Conservation (phyloP, 2,888 invertebrate genomes). For the Minunthozetes semirufus region DNA sequence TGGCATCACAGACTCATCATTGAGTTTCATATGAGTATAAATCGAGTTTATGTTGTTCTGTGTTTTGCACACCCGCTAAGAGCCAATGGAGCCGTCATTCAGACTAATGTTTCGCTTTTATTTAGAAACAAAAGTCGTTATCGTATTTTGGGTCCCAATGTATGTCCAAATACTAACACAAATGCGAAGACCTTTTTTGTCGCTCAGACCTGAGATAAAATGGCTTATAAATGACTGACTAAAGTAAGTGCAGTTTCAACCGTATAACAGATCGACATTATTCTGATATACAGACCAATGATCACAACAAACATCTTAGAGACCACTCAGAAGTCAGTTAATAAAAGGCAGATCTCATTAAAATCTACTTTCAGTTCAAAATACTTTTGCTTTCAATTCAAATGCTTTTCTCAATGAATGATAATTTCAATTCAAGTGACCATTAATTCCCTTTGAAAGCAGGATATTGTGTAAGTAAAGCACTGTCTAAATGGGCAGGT, state of each 20-base stretch:
- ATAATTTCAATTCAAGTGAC: too few species aligned
- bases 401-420: background rate
- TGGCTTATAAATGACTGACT: background rate
- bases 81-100: background rate
- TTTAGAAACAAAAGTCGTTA: slow-evolving; percentile 25
- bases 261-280: background rate
- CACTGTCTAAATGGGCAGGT: background rate
- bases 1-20: slow-evolving; percentile 17
- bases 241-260: background rate
- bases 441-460: background rate
- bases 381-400: background rate
- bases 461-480: background rate
- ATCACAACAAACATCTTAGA: background rate
- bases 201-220: background rate
- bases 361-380: background rate
- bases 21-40: slow-evolving; percentile 10
- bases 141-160: slow-evolving; percentile 12
- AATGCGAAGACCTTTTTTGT: slow-evolving; percentile 7
- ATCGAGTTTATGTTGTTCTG: background rate
- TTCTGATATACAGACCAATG: background rate
- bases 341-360: background rate
- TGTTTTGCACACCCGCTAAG: slow-evolving; percentile 7
- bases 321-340: background rate
- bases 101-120: slow-evolving; percentile 15
- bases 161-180: background rate